Conservation (phyloP, 2,113 vertebrate genomes). For the Spermophilus dauricus region DNA sequence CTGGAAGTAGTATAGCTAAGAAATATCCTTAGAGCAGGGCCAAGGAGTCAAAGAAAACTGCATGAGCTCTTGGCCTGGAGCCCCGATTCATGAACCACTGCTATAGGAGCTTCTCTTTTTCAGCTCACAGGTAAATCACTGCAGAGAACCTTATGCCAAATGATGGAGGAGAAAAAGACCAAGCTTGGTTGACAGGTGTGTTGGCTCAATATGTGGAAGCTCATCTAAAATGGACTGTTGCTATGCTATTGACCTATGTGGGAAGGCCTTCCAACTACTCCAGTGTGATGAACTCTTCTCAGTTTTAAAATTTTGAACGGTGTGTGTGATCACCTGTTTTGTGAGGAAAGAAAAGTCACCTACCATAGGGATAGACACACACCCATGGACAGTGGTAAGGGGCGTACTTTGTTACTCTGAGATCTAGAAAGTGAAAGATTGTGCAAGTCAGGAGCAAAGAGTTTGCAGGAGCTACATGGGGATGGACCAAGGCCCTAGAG, state of each 20-base stretch:
- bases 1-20: neutral
- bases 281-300: neutral
- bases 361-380: too few species aligned
- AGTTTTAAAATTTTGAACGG: neutral
- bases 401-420: neutral
- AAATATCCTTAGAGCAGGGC: neutral
- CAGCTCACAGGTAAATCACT: neutral
- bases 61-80: neutral
- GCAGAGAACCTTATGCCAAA: neutral
- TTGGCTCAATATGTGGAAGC: neutral
- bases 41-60: neutral
- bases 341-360: neutral
- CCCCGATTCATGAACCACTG: rapidly evolving
- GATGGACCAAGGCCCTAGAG: neutral
- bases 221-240: neutral
- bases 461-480: neutral
- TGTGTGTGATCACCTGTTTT: neutral
- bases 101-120: neutral
- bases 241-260: rapidly evolving
- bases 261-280: neutral
- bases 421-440: neutral
- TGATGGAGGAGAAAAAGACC: neutral
- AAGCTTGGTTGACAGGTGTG: neutral
- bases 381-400: neutral
- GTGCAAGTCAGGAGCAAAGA: neutral